These are phyloP conservation scores for Junco hyemalis DNA, from an alignment of 2,113 vertebrate genomes.

Conservation along the genomic window DNA sequence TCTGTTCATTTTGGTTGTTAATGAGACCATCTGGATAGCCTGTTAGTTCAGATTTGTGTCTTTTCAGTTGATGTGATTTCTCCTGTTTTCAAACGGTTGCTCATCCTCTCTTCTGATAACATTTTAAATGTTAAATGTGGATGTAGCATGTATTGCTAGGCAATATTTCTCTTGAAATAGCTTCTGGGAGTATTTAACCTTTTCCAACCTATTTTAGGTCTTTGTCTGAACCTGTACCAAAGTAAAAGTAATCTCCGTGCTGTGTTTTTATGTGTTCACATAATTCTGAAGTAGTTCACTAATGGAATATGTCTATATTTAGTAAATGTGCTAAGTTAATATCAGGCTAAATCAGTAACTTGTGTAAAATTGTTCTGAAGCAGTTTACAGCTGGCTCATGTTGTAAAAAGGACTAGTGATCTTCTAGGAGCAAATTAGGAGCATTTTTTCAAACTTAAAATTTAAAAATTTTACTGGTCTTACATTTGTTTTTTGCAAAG, in stretches of 20 bases:
- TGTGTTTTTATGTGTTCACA: neutral
- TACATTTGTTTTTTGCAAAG: neutral
- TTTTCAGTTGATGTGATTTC: neutral
- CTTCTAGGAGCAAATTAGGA: neutral
- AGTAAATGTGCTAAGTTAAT: neutral
- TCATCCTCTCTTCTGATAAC: neutral
- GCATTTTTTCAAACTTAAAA: neutral
- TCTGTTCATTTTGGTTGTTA: neutral
- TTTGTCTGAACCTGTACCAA: neutral
- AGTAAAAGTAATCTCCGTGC: neutral
- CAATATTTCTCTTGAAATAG: neutral
- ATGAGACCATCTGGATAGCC: neutral
- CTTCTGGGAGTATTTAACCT: slow-evolving; percentile 21
- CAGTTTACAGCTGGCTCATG: neutral
- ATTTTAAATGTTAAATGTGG: slow-evolving; percentile 4
- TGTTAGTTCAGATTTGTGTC: neutral
- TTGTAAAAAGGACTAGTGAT: neutral
- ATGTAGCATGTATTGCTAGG: neutral
- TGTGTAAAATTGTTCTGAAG: neutral
- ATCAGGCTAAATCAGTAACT: neutral
- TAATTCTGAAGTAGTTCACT: neutral
- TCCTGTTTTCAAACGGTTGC: neutral
- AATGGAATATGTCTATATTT: neutral
- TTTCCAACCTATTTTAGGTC: neutral
- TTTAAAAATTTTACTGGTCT: neutral